Evolutionary conservation across 2,113 vertebrate genomes (phyloP).

Genomic region (Lasiurus cinereus): DNA sequence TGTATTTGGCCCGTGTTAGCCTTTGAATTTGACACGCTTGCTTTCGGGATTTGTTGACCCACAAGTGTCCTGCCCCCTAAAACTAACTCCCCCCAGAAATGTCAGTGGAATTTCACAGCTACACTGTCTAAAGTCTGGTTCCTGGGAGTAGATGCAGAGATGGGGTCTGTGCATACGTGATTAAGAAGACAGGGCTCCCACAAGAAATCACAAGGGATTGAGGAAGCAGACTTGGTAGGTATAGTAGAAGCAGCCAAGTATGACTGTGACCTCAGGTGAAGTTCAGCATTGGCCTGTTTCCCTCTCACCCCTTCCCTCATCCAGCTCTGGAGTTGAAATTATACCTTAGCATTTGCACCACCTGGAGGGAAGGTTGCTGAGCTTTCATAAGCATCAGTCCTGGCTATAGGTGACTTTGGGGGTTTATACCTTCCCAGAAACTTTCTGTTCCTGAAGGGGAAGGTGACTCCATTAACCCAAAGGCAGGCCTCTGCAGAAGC

Average conservation of each 20-base stretch:
- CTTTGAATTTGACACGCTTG: too few relatives aligned
- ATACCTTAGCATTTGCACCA: neutral
- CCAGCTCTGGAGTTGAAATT: neutral
- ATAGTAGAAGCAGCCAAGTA: neutral
- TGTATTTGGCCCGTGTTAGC: too few relatives aligned
- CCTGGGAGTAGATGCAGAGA: neutral
- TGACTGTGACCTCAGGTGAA: neutral
- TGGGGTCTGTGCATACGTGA: neutral
- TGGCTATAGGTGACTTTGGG: neutral
- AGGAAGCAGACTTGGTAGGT: neutral
- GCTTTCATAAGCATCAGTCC: neutral
- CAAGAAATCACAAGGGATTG: fast-evolving
- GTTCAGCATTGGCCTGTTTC: fast-evolving
- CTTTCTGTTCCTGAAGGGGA: neutral
- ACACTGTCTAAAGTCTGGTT: neutral
- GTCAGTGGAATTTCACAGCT: neutral
- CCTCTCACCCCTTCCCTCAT: neutral
- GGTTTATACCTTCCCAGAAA: neutral
- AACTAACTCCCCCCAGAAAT: neutral
- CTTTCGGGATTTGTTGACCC: neutral
- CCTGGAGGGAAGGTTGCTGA: neutral
- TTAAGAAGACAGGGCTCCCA: neutral
- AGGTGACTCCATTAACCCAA: neutral
- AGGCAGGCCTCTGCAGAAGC: neutral
- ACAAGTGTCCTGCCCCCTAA: neutral